Evolutionary conservation across 2,113 vertebrate genomes (phyloP).

Genomic region (Malurus elegans): DNA sequence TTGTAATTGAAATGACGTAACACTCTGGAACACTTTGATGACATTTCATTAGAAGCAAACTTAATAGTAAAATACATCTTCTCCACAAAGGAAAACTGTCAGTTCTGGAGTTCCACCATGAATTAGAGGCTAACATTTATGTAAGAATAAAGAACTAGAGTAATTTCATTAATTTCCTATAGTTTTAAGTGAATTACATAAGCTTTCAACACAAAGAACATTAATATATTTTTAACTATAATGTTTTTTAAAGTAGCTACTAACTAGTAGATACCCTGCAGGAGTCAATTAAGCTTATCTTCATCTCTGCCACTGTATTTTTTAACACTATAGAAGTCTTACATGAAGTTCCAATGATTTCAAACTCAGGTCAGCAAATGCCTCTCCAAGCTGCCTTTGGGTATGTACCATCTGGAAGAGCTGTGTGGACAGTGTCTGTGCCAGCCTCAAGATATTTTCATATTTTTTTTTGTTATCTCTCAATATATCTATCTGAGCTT

Average conservation of each 20-base stretch:
- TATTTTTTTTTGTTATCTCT: conserved; percentile 97
- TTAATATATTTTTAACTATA: not conserved
- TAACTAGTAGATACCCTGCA: not conserved
- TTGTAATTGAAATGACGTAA: conserved; percentile 3
- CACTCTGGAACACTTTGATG: not conserved
- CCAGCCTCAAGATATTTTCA: conserved; percentile 89
- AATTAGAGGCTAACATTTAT: not conserved
- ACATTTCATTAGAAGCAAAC: conserved; percentile 15
- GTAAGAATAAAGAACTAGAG: not conserved
- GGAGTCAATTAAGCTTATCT: not conserved
- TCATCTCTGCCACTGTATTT: conserved; percentile 7
- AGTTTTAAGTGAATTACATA: not conserved
- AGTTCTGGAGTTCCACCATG: not conserved
- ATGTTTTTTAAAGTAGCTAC: not conserved
- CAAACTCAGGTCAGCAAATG: conserved; percentile 96
- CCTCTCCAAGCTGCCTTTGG: conserved; percentile 93
- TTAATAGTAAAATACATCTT: not conserved
- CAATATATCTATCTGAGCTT: conserved; percentile 93
- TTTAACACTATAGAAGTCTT: conserved; percentile 69
- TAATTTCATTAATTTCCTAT: not conserved
- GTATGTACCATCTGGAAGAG: conserved; percentile 94
- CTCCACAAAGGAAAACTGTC: not conserved
- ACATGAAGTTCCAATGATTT: conserved; percentile 96
- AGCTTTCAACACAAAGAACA: not conserved
- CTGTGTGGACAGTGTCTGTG: conserved; percentile 87